These are phyloP conservation scores for Campaea margaritaria DNA, from an alignment of 2,888 invertebrate species.

Conservation along the genomic window DNA sequence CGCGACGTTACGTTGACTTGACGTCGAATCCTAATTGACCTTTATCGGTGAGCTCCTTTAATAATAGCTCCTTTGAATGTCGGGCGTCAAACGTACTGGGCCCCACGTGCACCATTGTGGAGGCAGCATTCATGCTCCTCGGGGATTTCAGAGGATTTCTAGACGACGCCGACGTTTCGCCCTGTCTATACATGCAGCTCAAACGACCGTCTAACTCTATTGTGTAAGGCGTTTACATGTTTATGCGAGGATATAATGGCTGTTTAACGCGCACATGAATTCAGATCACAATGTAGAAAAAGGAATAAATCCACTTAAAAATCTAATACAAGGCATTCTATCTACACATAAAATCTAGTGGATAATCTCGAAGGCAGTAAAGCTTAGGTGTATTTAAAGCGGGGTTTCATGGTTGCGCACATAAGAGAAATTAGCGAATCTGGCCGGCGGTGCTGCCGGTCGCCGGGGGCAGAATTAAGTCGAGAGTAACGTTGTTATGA, in stretches of 20 bases:
- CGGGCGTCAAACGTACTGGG: conserved; percentile 56
- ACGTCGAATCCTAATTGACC: conserved; percentile 70
- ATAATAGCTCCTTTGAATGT: conserved; percentile 75
- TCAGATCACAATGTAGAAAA: background rate
- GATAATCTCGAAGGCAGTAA: conserved; percentile 13
- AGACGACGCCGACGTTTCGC: conserved; percentile 56
- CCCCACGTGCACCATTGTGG: conserved; percentile 69
- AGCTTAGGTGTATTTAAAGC: conserved; percentile 42
- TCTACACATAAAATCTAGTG: conserved; percentile 15
- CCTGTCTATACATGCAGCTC: conserved; percentile 54
- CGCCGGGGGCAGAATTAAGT: conserved; percentile 78
- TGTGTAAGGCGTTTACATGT: conserved; percentile 50
- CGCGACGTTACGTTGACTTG: conserved; percentile 47
- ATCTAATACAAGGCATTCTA: conserved; percentile 12
- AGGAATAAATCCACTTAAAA: background rate
- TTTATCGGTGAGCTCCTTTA: conserved; percentile 67
- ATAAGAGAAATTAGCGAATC: conserved; percentile 68
- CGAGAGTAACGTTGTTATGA: conserved; percentile 80
- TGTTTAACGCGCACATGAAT: conserved; percentile 40
- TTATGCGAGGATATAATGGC: conserved; percentile 49
- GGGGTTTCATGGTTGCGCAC: conserved; percentile 52
- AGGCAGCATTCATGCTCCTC: conserved; percentile 66
- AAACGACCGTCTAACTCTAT: conserved; percentile 51
- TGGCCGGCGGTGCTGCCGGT: conserved; percentile 48
- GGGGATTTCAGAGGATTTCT: conserved; percentile 73